Evolutionary conservation across 2,888 invertebrate genomes (phyloP).

Genomic region (Mythimna ferrago): DNA sequence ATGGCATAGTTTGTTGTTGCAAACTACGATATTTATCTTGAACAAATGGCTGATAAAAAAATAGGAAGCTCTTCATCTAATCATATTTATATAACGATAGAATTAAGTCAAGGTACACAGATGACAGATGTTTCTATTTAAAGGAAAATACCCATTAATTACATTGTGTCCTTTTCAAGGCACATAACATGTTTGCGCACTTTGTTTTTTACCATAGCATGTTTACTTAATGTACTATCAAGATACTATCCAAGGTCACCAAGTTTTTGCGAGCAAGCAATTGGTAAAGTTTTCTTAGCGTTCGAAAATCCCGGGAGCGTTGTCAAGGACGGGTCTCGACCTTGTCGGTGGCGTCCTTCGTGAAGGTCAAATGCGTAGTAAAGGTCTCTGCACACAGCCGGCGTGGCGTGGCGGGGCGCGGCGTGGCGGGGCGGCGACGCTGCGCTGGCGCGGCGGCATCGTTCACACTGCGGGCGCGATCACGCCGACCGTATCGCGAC

Average conservation of each 20-base stretch:
- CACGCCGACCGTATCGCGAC: too few species aligned
- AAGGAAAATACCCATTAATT: slow-evolving; percentile 21
- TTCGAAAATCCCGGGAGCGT: background rate
- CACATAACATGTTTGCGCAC: slow-evolving; percentile 6
- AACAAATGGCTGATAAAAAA: background rate
- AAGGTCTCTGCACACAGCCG: too few species aligned
- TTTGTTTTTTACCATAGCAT: slow-evolving; percentile 2
- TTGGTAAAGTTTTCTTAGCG: background rate
- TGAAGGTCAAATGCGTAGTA: slow-evolving; percentile 20
- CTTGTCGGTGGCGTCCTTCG: slow-evolving; percentile 17
- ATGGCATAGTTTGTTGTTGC: too few species aligned
- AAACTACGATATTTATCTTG: too few species aligned
- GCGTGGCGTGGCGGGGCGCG: too few species aligned
- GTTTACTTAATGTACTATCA: slow-evolving; percentile 6
- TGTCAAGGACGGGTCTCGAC: slow-evolving; percentile 26
- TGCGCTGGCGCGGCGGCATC: too few species aligned
- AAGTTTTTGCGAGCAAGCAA: background rate
- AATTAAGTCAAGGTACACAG: slow-evolving; percentile 4
- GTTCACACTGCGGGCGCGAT: too few species aligned
- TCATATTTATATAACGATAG: background rate
- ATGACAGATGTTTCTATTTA: background rate
- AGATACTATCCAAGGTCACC: slow-evolving; percentile 8
- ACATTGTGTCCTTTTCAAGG: slow-evolving; percentile 17
- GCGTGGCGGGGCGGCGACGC: too few species aligned
- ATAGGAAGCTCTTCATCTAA: background rate